Conservation (phyloP, 2,113 vertebrate genomes). For the Chionis minor region DNA sequence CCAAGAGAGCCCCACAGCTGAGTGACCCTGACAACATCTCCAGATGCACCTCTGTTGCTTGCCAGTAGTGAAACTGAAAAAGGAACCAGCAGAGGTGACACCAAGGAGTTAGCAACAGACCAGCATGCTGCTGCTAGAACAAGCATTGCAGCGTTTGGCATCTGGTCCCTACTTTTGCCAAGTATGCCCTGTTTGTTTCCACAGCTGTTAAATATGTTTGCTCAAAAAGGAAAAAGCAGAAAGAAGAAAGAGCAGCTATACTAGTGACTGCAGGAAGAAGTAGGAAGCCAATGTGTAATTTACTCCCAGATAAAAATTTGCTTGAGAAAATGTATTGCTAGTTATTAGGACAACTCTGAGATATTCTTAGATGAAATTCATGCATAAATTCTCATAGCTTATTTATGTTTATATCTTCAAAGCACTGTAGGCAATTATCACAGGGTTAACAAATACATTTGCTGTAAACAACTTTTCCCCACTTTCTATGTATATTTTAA, state of each 20-base stretch:
- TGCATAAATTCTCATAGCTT: not conserved
- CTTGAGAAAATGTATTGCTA: conserved; percentile 52
- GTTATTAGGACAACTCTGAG: conserved; percentile 44
- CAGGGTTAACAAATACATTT: conserved; percentile 41
- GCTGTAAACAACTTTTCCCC: conserved; percentile 27
- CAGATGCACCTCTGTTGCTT: conserved; percentile 58
- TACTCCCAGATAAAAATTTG: conserved; percentile 57
- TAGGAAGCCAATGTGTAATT: conserved; percentile 52
- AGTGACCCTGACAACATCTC: conserved; percentile 37
- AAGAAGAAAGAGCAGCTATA: conserved; percentile 15
- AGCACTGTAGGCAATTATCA: conserved; percentile 51
- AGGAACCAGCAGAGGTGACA: conserved; percentile 64
- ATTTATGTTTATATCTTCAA: conserved; percentile 47
- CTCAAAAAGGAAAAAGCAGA: conserved; percentile 42
- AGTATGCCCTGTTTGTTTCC: conserved; percentile 75
- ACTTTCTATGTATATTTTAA: conserved; percentile 19
- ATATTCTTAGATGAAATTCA: conserved; percentile 15
- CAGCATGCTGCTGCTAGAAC: conserved; percentile 42
- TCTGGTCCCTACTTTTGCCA: conserved; percentile 76
- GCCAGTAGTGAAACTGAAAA: conserved; percentile 43
- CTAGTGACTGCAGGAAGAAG: conserved; percentile 23
- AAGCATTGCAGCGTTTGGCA: conserved; percentile 65
- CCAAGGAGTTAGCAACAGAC: conserved; percentile 57
- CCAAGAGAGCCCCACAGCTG: conserved; percentile 38
- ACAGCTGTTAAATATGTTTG: conserved; percentile 75